phyloP scores from a whole-genome alignment of 2,113 vertebrate species.

The Silurus meridionalis region DNA sequence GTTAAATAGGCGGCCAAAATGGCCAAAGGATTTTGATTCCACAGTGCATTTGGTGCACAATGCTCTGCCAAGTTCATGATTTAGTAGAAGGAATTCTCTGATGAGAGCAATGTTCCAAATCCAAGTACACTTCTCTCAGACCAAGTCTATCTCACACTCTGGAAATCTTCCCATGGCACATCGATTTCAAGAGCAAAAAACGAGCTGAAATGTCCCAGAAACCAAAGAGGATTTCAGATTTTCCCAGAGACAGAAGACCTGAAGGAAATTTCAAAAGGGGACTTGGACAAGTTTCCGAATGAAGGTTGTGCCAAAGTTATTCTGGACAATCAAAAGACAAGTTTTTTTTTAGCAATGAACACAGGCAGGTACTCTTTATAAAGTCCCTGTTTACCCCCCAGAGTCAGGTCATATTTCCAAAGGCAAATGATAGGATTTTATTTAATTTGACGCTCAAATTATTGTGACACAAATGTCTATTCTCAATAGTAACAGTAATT shows the following conservation, averaged over 20 bases:
- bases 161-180: slow-evolving; percentile 33
- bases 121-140: slow-evolving; percentile 26
- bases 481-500: background rate
- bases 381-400: background rate
- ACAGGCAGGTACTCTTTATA: background rate
- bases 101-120: slow-evolving; percentile 24
- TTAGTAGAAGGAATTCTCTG: slow-evolving; percentile 1
- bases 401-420: background rate
- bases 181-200: slow-evolving; percentile 25
- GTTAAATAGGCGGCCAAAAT: background rate
- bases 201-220: slow-evolving; percentile 28
- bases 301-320: slow-evolving; percentile 3
- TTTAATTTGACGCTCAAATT: background rate
- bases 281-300: slow-evolving; percentile 33
- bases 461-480: background rate
- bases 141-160: slow-evolving; percentile 3
- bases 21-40: background rate
- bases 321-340: slow-evolving; percentile 26
- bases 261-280: slow-evolving; percentile 34
- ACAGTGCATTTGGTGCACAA: background rate
- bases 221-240: background rate
- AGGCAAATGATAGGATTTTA: background rate
- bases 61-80: slow-evolving; percentile 10
- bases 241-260: slow-evolving; percentile 27
- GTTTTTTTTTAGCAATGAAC: background rate